phyloP scores from a whole-genome alignment of 2,888 invertebrate genomes.

The Caenorhabditis macrosperma region DNA sequence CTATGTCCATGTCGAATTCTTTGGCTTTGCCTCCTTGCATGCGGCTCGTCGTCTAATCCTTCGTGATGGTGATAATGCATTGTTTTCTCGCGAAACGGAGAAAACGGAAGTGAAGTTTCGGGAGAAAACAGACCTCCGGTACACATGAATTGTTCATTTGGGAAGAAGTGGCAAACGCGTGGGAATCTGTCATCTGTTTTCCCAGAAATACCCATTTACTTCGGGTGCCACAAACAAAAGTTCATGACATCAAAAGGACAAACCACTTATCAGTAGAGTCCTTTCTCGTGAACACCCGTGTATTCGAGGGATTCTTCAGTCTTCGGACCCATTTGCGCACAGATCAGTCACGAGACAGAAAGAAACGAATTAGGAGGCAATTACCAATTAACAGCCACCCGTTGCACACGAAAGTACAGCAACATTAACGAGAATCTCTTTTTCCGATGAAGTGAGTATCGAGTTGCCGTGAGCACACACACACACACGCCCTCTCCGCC shows the following conservation, averaged over 20 bases:
- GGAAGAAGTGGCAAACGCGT: constrained; percentile 16
- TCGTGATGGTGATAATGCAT: constrained; percentile 43
- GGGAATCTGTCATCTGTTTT: constrained; percentile 6
- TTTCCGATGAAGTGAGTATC: constrained; percentile 37
- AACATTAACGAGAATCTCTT: constrained; percentile 9
- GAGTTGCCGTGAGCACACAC: constrained; percentile 36
- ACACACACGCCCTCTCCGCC: not conserved
- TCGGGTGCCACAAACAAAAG: not conserved
- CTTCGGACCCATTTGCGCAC: not conserved
- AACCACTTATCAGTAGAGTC: not conserved
- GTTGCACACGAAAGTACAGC: constrained; percentile 18
- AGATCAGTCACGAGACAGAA: not conserved
- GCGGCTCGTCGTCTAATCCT: constrained; percentile 30
- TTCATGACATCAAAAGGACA: not conserved
- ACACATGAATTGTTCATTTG: constrained; percentile 28
- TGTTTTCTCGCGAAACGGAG: constrained; percentile 19
- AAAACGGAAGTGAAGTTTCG: constrained; percentile 5
- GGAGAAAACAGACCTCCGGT: constrained; percentile 20
- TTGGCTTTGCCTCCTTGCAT: constrained; percentile 24
- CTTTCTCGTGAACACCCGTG: not conserved
- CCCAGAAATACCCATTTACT: not conserved
- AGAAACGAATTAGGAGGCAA: constrained; percentile 12
- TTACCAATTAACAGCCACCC: constrained; percentile 32
- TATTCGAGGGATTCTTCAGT: no score
- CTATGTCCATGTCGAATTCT: constrained; percentile 37